These are phyloP conservation scores for Lepidothrix coronata DNA, from an alignment of 2,113 vertebrate genomes.

Conservation along the genomic window DNA sequence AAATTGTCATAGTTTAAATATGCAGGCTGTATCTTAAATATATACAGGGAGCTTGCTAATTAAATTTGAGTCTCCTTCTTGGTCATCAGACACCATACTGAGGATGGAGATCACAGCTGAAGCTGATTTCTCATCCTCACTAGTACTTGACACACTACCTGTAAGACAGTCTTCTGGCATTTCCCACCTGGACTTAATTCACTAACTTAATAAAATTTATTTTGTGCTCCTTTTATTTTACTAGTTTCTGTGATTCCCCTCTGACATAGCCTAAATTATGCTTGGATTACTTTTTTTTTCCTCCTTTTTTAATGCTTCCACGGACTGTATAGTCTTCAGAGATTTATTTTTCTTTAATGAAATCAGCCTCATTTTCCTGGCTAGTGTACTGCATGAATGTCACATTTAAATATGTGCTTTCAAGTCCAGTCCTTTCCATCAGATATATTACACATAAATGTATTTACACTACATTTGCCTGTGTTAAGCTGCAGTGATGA, in stretches of 20 bases:
- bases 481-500: constrained; percentile 11
- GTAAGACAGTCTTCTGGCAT: not conserved
- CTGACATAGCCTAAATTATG: constrained; percentile 3
- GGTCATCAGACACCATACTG: not conserved
- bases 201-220: not conserved
- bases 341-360: constrained; percentile 48
- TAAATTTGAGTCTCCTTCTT: not conserved
- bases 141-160: not conserved
- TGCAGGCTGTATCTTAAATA: not conserved
- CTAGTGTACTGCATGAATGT: not conserved
- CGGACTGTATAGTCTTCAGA: not conserved
- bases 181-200: not conserved
- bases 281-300: not conserved
- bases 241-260: not conserved
- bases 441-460: not conserved
- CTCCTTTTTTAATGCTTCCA: not conserved
- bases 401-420: constrained; percentile 32
- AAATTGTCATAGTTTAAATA: not conserved
- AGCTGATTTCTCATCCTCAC: not conserved
- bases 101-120: not conserved
- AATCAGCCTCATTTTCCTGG: constrained; percentile 35
- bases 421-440: not conserved
- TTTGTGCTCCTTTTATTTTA: not conserved
- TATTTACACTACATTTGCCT: constrained; percentile 26
- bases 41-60: not conserved